Conservation (phyloP, 2,113 vertebrate genomes). For the Micronycteris hirsuta region DNA sequence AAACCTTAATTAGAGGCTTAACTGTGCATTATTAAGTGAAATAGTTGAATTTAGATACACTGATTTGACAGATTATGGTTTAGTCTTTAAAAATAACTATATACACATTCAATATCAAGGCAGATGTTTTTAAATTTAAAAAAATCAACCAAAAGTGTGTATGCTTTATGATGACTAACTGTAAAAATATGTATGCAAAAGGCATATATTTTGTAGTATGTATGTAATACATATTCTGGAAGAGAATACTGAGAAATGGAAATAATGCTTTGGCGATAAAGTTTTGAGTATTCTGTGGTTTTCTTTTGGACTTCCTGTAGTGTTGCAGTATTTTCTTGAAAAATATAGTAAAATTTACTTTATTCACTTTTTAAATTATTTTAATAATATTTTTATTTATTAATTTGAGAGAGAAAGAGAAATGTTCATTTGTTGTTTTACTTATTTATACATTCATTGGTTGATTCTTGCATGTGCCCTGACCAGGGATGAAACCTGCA, state of each 20-base stretch:
- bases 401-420: too few relatives aligned
- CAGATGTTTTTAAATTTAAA: neutral
- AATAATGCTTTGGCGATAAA: neutral
- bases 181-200: neutral
- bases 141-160: neutral
- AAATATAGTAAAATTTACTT: neutral
- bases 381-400: too few relatives aligned
- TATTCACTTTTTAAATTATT: too few relatives aligned
- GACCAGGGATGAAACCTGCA: too few relatives aligned
- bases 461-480: too few relatives aligned
- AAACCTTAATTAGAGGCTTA: neutral
- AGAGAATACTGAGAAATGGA: neutral
- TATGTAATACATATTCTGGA: neutral
- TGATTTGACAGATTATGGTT: neutral
- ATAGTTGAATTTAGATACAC: neutral
- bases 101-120: neutral
- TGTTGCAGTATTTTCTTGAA: neutral
- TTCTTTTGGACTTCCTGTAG: neutral
- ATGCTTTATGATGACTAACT: neutral
- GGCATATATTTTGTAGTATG: neutral
- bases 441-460: too few relatives aligned
- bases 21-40: neutral
- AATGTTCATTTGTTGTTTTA: too few relatives aligned
- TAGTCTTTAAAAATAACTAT: neutral
- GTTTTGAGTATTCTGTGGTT: neutral